Percentiles rank a stretch among this genome's conserved stretches.
Conservation (phyloP, 2,797 vertebrate genomes). For the Amphiprion clarkii region DNA sequence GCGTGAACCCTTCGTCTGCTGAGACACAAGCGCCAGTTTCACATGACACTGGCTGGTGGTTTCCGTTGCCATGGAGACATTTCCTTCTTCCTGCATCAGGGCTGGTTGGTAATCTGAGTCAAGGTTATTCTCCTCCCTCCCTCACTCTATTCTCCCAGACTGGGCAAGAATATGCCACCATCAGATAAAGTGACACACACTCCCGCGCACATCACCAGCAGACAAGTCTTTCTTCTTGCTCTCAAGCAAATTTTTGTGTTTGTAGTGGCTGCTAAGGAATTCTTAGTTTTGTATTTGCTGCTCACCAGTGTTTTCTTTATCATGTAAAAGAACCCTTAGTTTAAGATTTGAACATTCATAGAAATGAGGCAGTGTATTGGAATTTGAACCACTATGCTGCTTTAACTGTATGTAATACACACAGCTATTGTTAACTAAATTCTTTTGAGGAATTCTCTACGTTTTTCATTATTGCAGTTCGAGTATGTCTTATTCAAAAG, state of each 20-base stretch:
- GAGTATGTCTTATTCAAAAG: not conserved
- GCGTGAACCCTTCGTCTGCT: conserved; percentile 76
- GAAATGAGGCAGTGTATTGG: not conserved
- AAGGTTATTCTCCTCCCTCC: conserved; percentile 86
- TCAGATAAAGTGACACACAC: conserved; percentile 78
- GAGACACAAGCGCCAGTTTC: conserved; percentile 86
- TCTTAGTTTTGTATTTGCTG: conserved; percentile 15
- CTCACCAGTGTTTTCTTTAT: not conserved
- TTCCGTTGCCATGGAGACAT: conserved; percentile 92
- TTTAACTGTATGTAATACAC: too few relatives aligned
- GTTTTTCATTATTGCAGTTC: not conserved
- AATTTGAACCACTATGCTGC: not conserved
- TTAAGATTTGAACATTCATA: not conserved
- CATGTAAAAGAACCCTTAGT: not conserved
- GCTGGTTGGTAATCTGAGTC: conserved; percentile 89
- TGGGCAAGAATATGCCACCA: conserved; percentile 70
- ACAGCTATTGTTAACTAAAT: not conserved
- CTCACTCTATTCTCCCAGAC: conserved; percentile 59
- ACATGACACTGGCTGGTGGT: conserved; percentile 90
- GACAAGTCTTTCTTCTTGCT: conserved; percentile 52
- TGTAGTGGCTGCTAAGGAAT: conserved; percentile 52
- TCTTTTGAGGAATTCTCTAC: not conserved
- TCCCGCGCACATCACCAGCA: conserved; percentile 60
- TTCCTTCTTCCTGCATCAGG: conserved; percentile 91
- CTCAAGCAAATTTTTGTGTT: conserved; percentile 44